A percentile compares a stretch with the other conserved stretches of the same genome.
Evolutionary conservation across 2,797 vertebrate species (phyloP).

Genomic region (Menidia menidia): DNA sequence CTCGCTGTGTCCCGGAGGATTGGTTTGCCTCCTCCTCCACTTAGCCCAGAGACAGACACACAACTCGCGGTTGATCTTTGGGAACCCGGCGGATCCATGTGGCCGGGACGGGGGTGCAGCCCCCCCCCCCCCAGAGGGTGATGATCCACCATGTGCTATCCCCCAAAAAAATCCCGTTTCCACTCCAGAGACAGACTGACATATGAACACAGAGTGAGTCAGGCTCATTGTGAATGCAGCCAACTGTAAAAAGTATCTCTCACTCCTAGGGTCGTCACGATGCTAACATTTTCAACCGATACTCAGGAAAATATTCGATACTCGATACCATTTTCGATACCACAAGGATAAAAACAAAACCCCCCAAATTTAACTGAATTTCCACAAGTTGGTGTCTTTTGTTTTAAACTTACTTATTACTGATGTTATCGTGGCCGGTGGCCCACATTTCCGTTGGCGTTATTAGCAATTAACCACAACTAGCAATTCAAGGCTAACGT

Average conservation of each 20-base stretch:
- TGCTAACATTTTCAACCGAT: too few species aligned
- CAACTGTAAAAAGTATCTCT: constrained; percentile 53
- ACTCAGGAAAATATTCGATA: background rate
- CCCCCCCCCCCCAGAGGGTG: constrained; percentile 28
- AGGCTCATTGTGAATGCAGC: constrained; percentile 54
- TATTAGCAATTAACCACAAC: too few species aligned
- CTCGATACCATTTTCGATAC: background rate
- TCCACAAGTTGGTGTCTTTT: too few species aligned
- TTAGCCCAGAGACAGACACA: constrained; percentile 21
- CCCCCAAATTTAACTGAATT: too few species aligned
- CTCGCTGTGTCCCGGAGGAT: constrained; percentile 22
- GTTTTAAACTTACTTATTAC: too few species aligned
- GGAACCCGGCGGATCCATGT: constrained; percentile 1
- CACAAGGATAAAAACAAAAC: too few species aligned
- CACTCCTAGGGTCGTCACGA: constrained; percentile 11
- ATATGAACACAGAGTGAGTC: constrained; percentile 63
- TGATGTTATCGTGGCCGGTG: too few species aligned
- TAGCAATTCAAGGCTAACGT: too few species aligned
- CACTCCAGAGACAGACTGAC: constrained; percentile 56
- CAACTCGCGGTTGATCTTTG: constrained; percentile 35
- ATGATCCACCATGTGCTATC: constrained; percentile 55
- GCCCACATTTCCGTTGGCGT: too few species aligned
- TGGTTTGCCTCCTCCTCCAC: constrained; percentile 6
- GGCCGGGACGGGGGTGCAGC: constrained; percentile 20
- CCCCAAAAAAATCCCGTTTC: constrained; percentile 55